Evolutionary conservation across 2,888 invertebrate genomes (phyloP).

Genomic region (Anorthoa munda): DNA sequence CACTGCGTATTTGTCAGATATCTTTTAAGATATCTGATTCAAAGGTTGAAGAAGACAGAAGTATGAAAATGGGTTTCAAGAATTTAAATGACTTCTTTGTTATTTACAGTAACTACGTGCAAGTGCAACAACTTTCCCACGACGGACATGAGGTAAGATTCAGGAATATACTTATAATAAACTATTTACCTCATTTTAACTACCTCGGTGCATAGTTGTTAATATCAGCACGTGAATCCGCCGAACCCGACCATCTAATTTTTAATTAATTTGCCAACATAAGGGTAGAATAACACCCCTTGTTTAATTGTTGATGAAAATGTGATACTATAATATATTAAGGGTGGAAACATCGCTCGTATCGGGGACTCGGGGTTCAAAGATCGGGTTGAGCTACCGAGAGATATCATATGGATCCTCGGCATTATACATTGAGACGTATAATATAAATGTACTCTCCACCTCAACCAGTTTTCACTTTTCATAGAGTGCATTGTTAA

Average conservation of each 20-base stretch:
- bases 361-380: neutral
- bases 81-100: conserved; percentile 36
- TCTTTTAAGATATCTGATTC: too few species aligned
- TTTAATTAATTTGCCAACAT: neutral
- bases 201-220: too few species aligned
- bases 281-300: neutral
- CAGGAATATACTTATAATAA: too few species aligned
- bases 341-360: neutral
- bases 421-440: conserved; percentile 1
- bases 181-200: too few species aligned
- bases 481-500: neutral
- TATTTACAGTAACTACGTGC: conserved; percentile 96
- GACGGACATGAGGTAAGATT: conserved; percentile 96
- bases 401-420: neutral
- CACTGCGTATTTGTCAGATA: neutral
- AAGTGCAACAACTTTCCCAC: conserved; percentile 96
- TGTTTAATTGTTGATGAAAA: neutral
- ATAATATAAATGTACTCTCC: neutral
- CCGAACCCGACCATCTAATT: too few species aligned
- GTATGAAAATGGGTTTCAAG: too few species aligned
- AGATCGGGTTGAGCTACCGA: neutral
- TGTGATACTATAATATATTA: neutral
- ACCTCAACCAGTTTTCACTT: neutral
- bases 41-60: too few species aligned
- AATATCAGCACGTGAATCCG: too few species aligned